phyloP scores from a whole-genome alignment of 2,888 invertebrate species.

The Sphaeridia pumilis region DNA sequence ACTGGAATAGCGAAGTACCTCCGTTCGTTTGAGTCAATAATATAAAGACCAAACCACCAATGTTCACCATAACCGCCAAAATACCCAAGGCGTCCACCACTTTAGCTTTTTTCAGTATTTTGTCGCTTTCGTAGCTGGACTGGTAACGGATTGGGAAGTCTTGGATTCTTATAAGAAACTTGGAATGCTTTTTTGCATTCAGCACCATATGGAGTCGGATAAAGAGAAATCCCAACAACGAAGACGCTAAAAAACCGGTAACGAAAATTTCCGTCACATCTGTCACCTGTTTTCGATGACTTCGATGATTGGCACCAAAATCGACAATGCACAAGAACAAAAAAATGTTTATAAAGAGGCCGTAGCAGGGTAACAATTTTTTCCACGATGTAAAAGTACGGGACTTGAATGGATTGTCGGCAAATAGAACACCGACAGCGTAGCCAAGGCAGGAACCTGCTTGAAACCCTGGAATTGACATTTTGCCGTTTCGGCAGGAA shows the following conservation, averaged over 20 bases:
- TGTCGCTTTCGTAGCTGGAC: not conserved
- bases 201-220: slow-evolving; percentile 3
- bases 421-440: slow-evolving; percentile 1
- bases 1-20: too few species aligned
- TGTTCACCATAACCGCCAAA: too few species aligned
- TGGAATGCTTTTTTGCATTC: slow-evolving; percentile 4
- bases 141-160: not conserved
- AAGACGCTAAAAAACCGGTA: slow-evolving; percentile 3
- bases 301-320: not conserved
- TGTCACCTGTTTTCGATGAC: not conserved
- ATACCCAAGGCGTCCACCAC: too few species aligned
- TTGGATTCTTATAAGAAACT: not conserved
- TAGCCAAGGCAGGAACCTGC: not conserved
- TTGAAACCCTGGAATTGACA: slow-evolving; percentile 8
- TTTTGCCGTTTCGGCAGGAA: too few species aligned
- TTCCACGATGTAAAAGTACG: slow-evolving; percentile 6
- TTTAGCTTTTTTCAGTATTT: not conserved
- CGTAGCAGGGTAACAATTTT: not conserved
- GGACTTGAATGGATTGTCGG: slow-evolving; percentile 5
- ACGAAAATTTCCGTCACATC: not conserved
- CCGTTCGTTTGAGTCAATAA: too few species aligned
- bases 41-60: too few species aligned
- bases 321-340: not conserved
- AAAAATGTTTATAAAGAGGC: slow-evolving; percentile 1
- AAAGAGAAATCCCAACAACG: not conserved